Evolutionary conservation across 2,888 invertebrate genomes (phyloP).

Genomic region (Ophion ventricosus): DNA sequence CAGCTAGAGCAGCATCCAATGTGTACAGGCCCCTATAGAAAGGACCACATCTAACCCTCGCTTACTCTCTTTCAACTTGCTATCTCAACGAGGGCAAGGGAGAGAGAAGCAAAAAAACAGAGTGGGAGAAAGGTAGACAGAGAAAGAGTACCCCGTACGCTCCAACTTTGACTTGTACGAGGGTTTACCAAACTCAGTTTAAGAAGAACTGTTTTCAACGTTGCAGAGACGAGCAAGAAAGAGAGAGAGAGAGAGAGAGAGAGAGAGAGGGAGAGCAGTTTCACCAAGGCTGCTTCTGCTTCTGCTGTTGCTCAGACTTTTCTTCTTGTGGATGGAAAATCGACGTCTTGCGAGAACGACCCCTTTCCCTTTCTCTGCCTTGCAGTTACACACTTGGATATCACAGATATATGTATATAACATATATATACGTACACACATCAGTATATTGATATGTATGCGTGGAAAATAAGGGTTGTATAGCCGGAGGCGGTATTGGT

Average conservation of each 20-base stretch:
- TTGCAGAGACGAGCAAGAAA: slow-evolving; percentile 47
- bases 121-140: background rate
- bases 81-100: slow-evolving; percentile 41
- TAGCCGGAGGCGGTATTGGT: background rate
- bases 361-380: slow-evolving; percentile 41
- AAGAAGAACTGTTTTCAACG: slow-evolving; percentile 81
- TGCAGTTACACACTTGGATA: slow-evolving; percentile 28
- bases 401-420: too few relatives aligned
- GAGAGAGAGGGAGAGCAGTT: slow-evolving; percentile 52
- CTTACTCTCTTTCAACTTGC: slow-evolving; percentile 43
- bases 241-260: slow-evolving; percentile 28
- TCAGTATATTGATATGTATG: background rate
- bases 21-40: slow-evolving; percentile 55
- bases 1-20: slow-evolving; percentile 57
- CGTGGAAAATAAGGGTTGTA: background rate
- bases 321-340: slow-evolving; percentile 55
- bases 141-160: slow-evolving; percentile 71
- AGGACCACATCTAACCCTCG: slow-evolving; percentile 44
- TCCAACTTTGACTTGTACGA: slow-evolving; percentile 82
- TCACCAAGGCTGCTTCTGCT: slow-evolving; percentile 60
- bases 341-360: slow-evolving; percentile 57
- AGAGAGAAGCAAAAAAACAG: background rate
- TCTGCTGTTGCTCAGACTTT: slow-evolving; percentile 62
- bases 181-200: slow-evolving; percentile 82
- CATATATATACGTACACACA: background rate